A percentile compares a stretch with the other conserved stretches of the same genome.
phyloP scores from a whole-genome alignment of 2,888 invertebrate species.

The Eulithis prunata region DNA sequence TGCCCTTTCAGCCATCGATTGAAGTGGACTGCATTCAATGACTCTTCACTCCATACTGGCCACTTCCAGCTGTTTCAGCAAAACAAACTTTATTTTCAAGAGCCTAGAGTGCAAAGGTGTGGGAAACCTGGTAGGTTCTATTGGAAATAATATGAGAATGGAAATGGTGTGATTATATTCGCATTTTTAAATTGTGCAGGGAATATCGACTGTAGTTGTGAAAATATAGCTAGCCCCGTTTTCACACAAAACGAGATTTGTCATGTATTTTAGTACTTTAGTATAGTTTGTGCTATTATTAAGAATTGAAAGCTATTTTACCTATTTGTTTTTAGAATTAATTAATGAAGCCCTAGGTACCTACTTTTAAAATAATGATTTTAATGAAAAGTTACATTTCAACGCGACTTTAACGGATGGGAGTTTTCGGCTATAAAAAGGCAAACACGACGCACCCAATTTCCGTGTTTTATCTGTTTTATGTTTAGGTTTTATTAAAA shows the following conservation, averaged over 20 bases:
- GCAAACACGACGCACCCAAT: conserved; percentile 17
- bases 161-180: conserved; percentile 20
- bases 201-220: too few relatives aligned
- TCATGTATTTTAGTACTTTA: too few relatives aligned
- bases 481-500: conserved; percentile 29
- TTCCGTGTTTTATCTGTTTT: conserved; percentile 20
- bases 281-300: too few relatives aligned
- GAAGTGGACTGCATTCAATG: conserved; percentile 30
- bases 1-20: conserved; percentile 25
- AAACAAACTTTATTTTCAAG: conserved; percentile 15
- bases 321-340: too few relatives aligned
- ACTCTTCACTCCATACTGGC: conserved; percentile 20
- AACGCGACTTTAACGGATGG: not conserved
- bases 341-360: too few relatives aligned
- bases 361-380: conserved; percentile 5
- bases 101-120: conserved; percentile 3
- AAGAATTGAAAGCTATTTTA: too few relatives aligned
- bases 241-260: too few relatives aligned
- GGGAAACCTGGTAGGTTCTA: conserved; percentile 4
- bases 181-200: not conserved
- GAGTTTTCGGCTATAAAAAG: conserved; percentile 6
- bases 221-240: too few relatives aligned
- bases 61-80: conserved; percentile 13
- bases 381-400: not conserved
- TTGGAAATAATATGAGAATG: conserved; percentile 18